Evolutionary conservation across 2,888 invertebrate genomes (phyloP).

Genomic region (Caenorhabditis wallacei): DNA sequence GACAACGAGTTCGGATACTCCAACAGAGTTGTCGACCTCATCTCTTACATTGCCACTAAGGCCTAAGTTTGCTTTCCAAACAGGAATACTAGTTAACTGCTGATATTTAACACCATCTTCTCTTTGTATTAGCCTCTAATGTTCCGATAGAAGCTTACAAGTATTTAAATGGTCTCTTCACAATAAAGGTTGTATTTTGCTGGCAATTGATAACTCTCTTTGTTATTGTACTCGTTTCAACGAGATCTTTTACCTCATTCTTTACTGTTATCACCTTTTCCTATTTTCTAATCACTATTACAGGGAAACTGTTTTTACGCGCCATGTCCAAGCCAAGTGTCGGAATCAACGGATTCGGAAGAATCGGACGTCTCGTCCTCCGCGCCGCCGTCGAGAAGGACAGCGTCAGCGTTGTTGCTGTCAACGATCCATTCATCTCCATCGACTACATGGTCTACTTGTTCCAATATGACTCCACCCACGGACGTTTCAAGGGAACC

Average conservation of each 20-base stretch:
- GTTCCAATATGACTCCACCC: slow-evolving; percentile 94
- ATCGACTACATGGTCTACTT: slow-evolving; percentile 92
- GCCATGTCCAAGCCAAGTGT: slow-evolving; percentile 88
- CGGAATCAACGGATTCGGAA: slow-evolving; percentile 95
- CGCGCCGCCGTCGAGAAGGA: slow-evolving; percentile 91
- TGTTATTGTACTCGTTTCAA: slow-evolving; percentile 23
- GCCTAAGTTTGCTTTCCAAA: slow-evolving; percentile 24
- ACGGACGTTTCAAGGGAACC: slow-evolving; percentile 94
- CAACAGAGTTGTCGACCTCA: slow-evolving; percentile 96
- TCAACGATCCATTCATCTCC: slow-evolving; percentile 98
- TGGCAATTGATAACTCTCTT: background rate
- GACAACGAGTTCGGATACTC: slow-evolving; percentile 99
- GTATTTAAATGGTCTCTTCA: slow-evolving; percentile 64
- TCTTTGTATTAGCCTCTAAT: slow-evolving; percentile 10
- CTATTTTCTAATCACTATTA: slow-evolving; percentile 10
- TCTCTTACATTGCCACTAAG: slow-evolving; percentile 90
- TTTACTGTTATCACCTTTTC: slow-evolving; percentile 5
- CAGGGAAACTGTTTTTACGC: slow-evolving; percentile 40
- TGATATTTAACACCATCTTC: background rate
- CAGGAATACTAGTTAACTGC: slow-evolving; percentile 11
- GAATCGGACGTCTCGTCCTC: slow-evolving; percentile 94
- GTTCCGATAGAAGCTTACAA: slow-evolving; percentile 54
- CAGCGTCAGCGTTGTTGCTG: slow-evolving; percentile 87
- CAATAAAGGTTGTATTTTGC: slow-evolving; percentile 63
- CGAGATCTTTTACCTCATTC: slow-evolving; percentile 12